phyloP scores from a whole-genome alignment of 2,797 vertebrate genomes.

The Muscicapa striata region DNA sequence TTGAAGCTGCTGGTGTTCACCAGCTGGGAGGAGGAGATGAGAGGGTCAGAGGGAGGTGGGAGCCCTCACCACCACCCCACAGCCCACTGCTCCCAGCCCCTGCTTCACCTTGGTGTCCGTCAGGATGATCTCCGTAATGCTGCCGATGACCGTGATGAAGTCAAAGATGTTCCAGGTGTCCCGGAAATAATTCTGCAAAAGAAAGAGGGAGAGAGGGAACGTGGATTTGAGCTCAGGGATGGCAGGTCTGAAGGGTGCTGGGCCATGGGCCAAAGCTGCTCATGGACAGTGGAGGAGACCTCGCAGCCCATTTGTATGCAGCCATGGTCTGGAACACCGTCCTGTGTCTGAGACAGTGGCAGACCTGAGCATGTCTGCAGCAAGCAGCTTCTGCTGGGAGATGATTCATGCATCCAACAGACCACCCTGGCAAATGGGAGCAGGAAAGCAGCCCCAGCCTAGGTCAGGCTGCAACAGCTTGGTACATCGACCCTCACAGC shows the following conservation, averaged over 20 bases:
- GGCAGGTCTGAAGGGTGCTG: background rate
- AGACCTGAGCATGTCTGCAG: background rate
- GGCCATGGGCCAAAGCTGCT: background rate
- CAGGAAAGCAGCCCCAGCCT: background rate
- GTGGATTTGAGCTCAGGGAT: background rate
- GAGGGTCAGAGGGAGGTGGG: background rate
- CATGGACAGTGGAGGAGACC: background rate
- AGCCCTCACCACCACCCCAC: background rate
- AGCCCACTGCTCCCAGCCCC: background rate
- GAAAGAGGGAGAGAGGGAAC: background rate
- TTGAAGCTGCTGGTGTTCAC: slow-evolving; percentile 90
- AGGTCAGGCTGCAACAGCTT: background rate
- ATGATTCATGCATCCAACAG: background rate
- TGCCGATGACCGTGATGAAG: slow-evolving; percentile 97
- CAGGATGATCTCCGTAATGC: slow-evolving; percentile 96
- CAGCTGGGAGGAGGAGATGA: slow-evolving; percentile 74
- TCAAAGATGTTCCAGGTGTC: slow-evolving; percentile 99
- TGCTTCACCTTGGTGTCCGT: slow-evolving; percentile 87
- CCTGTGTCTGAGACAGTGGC: background rate
- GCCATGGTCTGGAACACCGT: fast-evolving
- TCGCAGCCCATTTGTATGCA: background rate
- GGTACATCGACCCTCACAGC: fast-evolving
- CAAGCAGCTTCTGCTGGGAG: background rate
- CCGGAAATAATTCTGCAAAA: slow-evolving; percentile 93
- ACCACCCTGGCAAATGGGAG: background rate